Evolutionary conservation across 1,140 invertebrate species (phyloP).

Genomic region (Diuraphis noxia): DNA sequence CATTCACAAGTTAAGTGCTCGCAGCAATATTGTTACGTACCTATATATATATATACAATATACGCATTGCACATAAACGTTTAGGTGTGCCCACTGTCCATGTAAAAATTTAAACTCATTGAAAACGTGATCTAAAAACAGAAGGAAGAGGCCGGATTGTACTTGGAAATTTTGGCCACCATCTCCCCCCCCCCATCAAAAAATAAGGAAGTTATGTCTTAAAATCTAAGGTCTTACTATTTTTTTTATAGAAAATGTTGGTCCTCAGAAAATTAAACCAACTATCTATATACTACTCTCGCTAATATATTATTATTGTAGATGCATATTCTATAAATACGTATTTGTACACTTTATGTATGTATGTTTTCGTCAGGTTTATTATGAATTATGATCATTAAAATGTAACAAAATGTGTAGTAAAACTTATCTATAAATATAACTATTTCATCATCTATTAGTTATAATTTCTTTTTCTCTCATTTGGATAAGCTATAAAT

Average conservation of each 20-base stretch:
- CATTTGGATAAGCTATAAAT: too few species aligned
- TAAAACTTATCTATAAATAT: too few species aligned
- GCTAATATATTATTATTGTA: not conserved
- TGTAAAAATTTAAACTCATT: not conserved
- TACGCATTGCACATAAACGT: not conserved
- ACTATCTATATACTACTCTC: not conserved
- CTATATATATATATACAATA: not conserved
- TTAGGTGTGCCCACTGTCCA: not conserved
- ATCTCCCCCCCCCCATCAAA: too few species aligned
- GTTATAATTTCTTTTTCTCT: too few species aligned
- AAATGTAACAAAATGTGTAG: too few species aligned
- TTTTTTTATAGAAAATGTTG: not conserved
- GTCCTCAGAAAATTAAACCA: not conserved
- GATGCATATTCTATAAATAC: too few species aligned
- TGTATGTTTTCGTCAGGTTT: too few species aligned
- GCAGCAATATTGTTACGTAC: not conserved
- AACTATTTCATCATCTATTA: too few species aligned
- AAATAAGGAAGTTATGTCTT: not conserved
- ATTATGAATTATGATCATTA: too few species aligned
- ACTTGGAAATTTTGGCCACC: too few species aligned
- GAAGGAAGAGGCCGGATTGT: not conserved
- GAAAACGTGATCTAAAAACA: not conserved
- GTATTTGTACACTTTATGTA: too few species aligned
- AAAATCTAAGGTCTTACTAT: not conserved
- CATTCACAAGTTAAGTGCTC: not conserved